phyloP scores from a whole-genome alignment of 2,888 invertebrate genomes.

The Gymnocheta viridis region DNA sequence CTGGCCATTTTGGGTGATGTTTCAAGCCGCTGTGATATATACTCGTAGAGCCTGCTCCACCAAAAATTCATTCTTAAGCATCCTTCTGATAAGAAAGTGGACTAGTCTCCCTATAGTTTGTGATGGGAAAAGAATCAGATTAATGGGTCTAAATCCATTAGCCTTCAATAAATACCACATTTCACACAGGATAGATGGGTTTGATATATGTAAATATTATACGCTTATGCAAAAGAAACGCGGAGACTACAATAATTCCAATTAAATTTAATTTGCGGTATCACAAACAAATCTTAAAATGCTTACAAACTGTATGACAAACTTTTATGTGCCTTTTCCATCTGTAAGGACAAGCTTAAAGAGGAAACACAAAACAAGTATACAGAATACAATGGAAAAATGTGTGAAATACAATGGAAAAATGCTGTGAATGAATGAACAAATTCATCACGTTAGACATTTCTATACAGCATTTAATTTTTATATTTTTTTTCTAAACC shows the following conservation, averaged over 20 bases:
- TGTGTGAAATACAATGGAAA: conserved; percentile 6
- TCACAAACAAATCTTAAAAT: neutral
- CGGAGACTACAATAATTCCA: neutral
- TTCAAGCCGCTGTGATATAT: too few relatives aligned
- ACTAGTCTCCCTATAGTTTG: too few relatives aligned
- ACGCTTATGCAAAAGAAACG: too few relatives aligned
- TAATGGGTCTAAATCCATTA: too few relatives aligned
- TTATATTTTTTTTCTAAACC: conserved; percentile 7
- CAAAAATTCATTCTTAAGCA: too few relatives aligned
- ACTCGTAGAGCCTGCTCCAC: too few relatives aligned
- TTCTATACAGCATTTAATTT: neutral
- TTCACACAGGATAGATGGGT: too few relatives aligned
- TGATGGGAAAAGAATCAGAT: too few relatives aligned
- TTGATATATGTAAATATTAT: too few relatives aligned
- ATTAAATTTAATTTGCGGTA: neutral
- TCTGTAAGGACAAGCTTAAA: neutral
- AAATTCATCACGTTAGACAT: conserved; percentile 35
- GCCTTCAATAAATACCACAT: too few relatives aligned
- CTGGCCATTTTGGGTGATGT: too few relatives aligned
- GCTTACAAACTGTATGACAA: neutral
- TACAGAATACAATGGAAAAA: neutral
- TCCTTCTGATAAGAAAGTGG: too few relatives aligned
- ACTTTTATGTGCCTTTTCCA: neutral
- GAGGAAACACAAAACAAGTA: neutral
- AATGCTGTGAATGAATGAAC: conserved; percentile 44